Conservation (phyloP, 2,888 invertebrate species). For the Campoplex nolae region DNA sequence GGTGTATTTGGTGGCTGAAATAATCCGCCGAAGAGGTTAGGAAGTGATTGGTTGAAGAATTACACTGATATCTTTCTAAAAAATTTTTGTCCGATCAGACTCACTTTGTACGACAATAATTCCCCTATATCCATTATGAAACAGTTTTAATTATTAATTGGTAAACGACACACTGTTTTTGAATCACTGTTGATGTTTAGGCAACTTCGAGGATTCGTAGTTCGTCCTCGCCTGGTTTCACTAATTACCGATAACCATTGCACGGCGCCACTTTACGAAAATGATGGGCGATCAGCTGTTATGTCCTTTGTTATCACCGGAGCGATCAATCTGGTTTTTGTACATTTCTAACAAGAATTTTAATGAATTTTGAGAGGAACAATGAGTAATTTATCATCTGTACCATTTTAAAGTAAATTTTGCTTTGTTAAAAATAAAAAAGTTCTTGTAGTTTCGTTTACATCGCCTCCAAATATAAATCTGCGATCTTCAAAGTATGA, state of each 20-base stretch:
- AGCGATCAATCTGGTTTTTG: background rate
- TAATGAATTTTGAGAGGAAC: background rate
- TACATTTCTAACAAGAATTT: background rate
- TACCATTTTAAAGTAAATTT: background rate
- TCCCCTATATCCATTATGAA: conserved; percentile 84
- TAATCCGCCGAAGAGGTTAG: conserved; percentile 45
- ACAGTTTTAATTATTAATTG: background rate
- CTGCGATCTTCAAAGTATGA: too few species aligned
- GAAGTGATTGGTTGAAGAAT: background rate
- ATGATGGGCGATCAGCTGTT: background rate
- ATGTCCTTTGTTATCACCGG: background rate
- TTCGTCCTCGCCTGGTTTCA: background rate
- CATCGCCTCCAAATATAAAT: background rate
- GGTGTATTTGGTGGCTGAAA: conserved; percentile 93
- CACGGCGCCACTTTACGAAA: conserved; percentile 2
- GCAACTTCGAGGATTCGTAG: background rate
- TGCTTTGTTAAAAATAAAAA: background rate
- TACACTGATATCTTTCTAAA: background rate
- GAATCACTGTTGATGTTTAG: background rate
- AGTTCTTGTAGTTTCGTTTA: background rate
- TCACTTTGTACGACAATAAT: conserved; percentile 84
- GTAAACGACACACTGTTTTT: conserved; percentile 15
- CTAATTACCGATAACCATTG: background rate
- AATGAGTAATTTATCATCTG: background rate
- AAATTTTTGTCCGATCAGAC: background rate